Evolutionary conservation across 2,797 vertebrate species (phyloP), one percentile per base, ranked within the genome.

Genomic region (Arnoldichthys spilopterus): DNA sequence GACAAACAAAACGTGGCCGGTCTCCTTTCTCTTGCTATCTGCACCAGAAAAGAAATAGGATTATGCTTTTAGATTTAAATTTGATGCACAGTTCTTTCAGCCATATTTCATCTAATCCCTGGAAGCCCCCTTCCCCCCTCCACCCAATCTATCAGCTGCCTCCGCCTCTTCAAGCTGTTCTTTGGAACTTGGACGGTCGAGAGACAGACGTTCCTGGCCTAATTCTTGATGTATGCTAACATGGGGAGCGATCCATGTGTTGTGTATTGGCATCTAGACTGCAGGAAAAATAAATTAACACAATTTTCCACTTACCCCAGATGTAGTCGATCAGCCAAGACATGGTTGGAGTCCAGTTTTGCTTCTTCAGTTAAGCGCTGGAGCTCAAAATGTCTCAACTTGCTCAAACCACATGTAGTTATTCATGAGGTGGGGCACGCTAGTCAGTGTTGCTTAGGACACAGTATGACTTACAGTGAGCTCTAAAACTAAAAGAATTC

Each of bases 41-140:
- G 73, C 88, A 84, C 85, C 87, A 89, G 93, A 90, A 89, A 87
- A 94, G 93, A 94, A 85, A 77, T 75, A 85, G 84, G 53, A 72
- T 88, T 90, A 91, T 88, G 86, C 92, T 93, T 89, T 86, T 85
- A 85, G 26, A 76, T 74, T 73, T 76, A 87, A 77, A 93, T 93
- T 94, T 94, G 93, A 94, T 92, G 85, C 83, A 84, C 83, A 86
- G 91, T 90, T 84, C 89, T 92, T 91, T 90, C 86, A 83, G 85
- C 80, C 56, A 78, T 77, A 80, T 87, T 87, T 85, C 37, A 88
- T 79, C 58, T 82, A 82, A 88, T 82, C 77, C 77, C 72, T 47
- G 63, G 70, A 66, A 78, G 68, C 78, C 70, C 78, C 62, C 61
- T 2, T 66, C 20, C 78, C 13, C 34, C n/a, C 4, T 37, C 9